A percentile compares a stretch with the other conserved stretches of the same genome.
Conservation (phyloP, 2,113 vertebrate genomes). For the Mus pahari region DNA sequence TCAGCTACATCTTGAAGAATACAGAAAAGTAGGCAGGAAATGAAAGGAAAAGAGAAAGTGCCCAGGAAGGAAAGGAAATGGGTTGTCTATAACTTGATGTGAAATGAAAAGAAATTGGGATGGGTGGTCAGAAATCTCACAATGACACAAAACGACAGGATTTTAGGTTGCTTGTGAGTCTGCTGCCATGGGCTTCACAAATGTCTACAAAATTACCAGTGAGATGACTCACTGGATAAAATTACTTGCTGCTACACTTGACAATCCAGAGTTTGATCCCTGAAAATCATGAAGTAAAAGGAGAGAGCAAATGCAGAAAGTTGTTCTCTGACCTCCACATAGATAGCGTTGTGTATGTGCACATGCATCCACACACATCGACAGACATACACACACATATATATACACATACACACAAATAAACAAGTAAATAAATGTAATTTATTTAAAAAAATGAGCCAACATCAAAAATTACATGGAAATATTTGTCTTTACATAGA, state of each 20-base stretch:
- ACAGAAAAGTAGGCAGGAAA: not conserved
- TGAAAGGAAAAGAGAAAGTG: not conserved
- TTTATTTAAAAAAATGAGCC: not conserved
- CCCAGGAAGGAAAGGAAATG: not conserved
- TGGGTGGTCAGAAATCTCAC: not conserved
- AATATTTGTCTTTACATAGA: not conserved
- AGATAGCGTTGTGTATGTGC: too few relatives aligned
- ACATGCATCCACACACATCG: not conserved
- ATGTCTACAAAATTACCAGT: not conserved
- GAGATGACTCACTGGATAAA: not conserved
- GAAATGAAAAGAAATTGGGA: not conserved
- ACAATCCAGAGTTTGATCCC: not conserved
- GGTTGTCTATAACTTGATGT: too few relatives aligned
- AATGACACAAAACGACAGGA: not conserved
- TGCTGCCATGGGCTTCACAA: not conserved
- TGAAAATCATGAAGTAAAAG: not conserved
- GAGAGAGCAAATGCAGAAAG: not conserved
- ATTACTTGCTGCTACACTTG: not conserved
- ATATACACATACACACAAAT: not conserved
- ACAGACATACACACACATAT: not conserved
- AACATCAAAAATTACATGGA: not conserved
- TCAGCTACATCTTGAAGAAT: rapidly evolving
- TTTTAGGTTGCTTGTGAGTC: not conserved
- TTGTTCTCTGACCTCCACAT: too few relatives aligned
- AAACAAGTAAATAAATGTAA: not conserved